phyloP scores from a whole-genome alignment of 1,140 invertebrate species.

The Meteorus sp. region DNA sequence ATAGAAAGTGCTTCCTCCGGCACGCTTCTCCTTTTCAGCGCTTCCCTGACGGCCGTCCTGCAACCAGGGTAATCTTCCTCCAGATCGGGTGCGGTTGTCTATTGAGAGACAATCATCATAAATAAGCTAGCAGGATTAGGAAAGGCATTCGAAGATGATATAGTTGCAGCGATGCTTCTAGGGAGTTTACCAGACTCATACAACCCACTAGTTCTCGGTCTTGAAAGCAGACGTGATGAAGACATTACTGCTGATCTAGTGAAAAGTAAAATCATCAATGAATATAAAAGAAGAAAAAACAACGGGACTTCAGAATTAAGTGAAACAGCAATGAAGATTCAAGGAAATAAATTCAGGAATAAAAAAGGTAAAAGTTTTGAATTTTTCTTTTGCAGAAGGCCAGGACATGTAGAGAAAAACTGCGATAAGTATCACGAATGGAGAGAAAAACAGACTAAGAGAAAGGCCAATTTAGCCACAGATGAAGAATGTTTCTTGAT shows the following conservation, averaged over 20 bases:
- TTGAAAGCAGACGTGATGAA: conserved; percentile 24
- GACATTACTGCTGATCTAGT: conserved; percentile 15
- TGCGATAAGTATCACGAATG: neutral
- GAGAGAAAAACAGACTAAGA: neutral
- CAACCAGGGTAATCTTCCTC: too few relatives aligned
- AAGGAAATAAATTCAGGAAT: neutral
- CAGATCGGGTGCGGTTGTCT: too few relatives aligned
- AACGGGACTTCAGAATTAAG: neutral
- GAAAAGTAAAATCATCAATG: conserved; percentile 25
- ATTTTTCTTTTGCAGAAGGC: conserved; percentile 5
- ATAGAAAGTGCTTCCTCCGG: too few relatives aligned
- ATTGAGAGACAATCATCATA: too few relatives aligned
- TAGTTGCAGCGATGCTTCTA: conserved; percentile 23
- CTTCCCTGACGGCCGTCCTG: too few relatives aligned
- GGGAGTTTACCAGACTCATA: conserved; percentile 30
- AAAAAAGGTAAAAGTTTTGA: neutral
- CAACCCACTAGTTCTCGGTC: conserved; percentile 26
- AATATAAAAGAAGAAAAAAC: conserved; percentile 19
- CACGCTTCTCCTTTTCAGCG: too few relatives aligned
- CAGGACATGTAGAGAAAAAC: neutral
- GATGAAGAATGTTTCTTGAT: conserved; percentile 5
- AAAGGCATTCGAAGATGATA: conserved; percentile 2
- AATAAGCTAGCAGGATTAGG: conserved; percentile 30
- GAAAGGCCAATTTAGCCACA: conserved; percentile 4
- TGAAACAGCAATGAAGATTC: conserved; percentile 10